Conservation (phyloP, 2,888 invertebrate genomes). For the Drosophila tanythrix region DNA sequence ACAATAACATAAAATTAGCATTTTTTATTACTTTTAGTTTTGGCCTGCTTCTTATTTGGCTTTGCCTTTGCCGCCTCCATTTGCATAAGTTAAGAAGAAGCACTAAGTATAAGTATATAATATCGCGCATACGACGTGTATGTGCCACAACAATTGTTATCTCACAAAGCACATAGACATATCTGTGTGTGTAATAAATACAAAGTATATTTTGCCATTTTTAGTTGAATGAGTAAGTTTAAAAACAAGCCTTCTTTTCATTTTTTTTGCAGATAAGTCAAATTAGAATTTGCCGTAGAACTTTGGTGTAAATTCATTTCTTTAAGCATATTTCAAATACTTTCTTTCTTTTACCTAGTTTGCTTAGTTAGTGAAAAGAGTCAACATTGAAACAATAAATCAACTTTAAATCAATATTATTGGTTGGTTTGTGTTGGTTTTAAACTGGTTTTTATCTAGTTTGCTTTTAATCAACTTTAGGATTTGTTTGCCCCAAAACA, state of each 20-base stretch:
- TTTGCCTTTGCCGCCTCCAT: slow-evolving; percentile 28
- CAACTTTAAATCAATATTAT: not conserved
- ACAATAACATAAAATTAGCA: slow-evolving; percentile 79
- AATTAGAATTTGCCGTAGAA: not conserved
- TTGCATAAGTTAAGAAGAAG: slow-evolving; percentile 69
- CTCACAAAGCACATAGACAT: not conserved
- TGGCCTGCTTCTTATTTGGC: slow-evolving; percentile 35
- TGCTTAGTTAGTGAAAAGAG: not conserved
- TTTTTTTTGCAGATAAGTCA: slow-evolving; percentile 3
- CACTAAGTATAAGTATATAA: slow-evolving; percentile 49
- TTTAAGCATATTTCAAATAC: not conserved
- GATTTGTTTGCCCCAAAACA: too few species aligned
- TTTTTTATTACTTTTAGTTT: slow-evolving; percentile 80
- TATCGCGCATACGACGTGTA: slow-evolving; percentile 70
- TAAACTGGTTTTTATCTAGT: too few species aligned
- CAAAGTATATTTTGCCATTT: slow-evolving; percentile 17
- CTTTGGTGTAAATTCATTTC: not conserved
- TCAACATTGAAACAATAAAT: not conserved
- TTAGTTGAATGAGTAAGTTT: slow-evolving; percentile 29
- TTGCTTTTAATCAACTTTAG: too few species aligned
- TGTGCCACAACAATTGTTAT: slow-evolving; percentile 19
- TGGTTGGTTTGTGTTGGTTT: not conserved
- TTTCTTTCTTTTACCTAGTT: not conserved
- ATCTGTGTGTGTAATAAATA: not conserved
- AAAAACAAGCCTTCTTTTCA: slow-evolving; percentile 17